phyloP scores from a whole-genome alignment of 2,113 vertebrate species.

The Turnix velox region DNA sequence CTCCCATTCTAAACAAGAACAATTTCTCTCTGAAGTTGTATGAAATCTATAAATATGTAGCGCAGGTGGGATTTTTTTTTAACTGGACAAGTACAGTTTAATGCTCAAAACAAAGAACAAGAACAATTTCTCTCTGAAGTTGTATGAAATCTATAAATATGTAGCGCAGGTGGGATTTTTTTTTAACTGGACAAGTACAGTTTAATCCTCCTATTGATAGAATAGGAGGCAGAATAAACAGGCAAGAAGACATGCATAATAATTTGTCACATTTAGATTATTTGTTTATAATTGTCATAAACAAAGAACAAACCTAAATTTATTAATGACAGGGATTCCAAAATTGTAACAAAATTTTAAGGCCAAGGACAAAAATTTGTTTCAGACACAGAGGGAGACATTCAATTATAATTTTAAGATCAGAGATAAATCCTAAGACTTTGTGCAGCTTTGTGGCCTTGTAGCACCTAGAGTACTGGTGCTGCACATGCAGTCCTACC shows the following conservation, averaged over 20 bases:
- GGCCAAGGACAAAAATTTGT: fast-evolving
- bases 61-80: not conserved
- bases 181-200: conserved; percentile 1
- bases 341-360: not conserved
- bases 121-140: not conserved
- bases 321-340: not conserved
- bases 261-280: not conserved
- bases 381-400: not conserved
- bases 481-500: not conserved
- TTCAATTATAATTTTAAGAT: not conserved
- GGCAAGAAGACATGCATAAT: not conserved
- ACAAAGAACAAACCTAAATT: not conserved
- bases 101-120: too few relatives aligned
- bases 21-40: not conserved
- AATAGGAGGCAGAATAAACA: conserved; percentile 31
- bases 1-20: not conserved
- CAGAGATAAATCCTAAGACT: not conserved
- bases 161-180: not conserved
- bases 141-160: not conserved
- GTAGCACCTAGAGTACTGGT: not conserved
- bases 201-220: not conserved
- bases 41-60: not conserved
- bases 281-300: not conserved
- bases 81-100: too few relatives aligned
- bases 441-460: not conserved